Percentiles rank a stretch among this genome's conserved stretches.
Evolutionary conservation across 1,140 invertebrate species (phyloP).

Genomic region (Globodera ellingtonae): DNA sequence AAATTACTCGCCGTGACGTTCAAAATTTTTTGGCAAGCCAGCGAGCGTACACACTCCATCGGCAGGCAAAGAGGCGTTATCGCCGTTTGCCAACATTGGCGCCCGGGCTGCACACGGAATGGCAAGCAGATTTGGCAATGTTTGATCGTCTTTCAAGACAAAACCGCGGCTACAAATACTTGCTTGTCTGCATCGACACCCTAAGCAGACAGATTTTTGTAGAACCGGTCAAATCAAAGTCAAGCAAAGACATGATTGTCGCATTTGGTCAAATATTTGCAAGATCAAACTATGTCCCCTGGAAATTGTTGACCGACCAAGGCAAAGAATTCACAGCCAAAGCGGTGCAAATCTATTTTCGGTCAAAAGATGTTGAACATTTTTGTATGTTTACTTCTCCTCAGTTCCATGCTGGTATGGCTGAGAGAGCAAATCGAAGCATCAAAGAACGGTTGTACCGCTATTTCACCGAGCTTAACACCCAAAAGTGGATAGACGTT

Average conservation of each 20-base stretch:
- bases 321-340: slow-evolving; percentile 38
- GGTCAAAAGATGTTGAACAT: slow-evolving; percentile 32
- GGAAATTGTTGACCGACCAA: slow-evolving; percentile 39
- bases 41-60: slow-evolving; percentile 36
- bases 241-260: slow-evolving; percentile 19
- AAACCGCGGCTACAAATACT: slow-evolving; percentile 34
- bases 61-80: slow-evolving; percentile 14
- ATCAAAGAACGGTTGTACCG: slow-evolving; percentile 37
- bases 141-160: slow-evolving; percentile 14
- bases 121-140: slow-evolving; percentile 41
- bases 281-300: slow-evolving; percentile 10
- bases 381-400: slow-evolving; percentile 29
- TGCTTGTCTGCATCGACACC: slow-evolving; percentile 43
- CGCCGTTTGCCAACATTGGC: neutral
- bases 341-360: slow-evolving; percentile 34
- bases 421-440: slow-evolving; percentile 42
- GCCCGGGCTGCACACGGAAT: slow-evolving; percentile 39
- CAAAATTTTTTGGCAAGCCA: slow-evolving; percentile 34
- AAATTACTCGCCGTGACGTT: slow-evolving; percentile 30
- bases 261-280: slow-evolving; percentile 35
- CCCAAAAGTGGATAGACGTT: slow-evolving; percentile 39
- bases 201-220: slow-evolving; percentile 42
- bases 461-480: slow-evolving; percentile 20
- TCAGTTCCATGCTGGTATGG: slow-evolving; percentile 44
- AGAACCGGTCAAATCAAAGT: slow-evolving; percentile 36